Evolutionary conservation across 2,797 vertebrate species (phyloP).

Genomic region (Sebastes hubbsi): DNA sequence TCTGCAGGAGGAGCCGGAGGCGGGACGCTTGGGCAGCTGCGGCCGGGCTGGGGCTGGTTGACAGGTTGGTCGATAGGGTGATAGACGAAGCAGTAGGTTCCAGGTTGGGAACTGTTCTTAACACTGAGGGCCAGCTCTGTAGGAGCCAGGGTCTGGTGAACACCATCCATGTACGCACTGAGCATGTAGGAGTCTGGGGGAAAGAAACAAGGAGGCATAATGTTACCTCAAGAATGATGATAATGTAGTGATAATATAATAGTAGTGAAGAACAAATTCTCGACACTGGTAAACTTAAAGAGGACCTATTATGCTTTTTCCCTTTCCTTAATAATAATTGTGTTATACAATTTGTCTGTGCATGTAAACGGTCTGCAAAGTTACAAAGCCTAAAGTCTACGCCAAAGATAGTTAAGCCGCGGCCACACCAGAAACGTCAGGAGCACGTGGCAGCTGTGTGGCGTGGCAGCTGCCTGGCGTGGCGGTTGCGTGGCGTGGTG

Average conservation of each 20-base stretch:
- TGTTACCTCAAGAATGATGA: neutral
- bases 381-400: no score
- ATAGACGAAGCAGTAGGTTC: conserved; percentile 92
- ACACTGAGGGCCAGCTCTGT: conserved; percentile 88
- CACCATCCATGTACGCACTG: conserved; percentile 56
- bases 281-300: neutral
- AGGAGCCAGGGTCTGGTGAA: conserved; percentile 79
- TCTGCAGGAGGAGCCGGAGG: conserved; percentile 49
- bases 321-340: no score
- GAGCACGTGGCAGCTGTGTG: no score
- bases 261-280: neutral
- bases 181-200: conserved; percentile 62
- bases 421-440: no score
- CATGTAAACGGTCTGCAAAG: neutral
- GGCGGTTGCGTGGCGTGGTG: no score
- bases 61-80: conserved; percentile 66
- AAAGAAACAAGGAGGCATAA: neutral
- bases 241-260: neutral
- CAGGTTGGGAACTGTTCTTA: conserved; percentile 87
- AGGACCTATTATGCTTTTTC: no score
- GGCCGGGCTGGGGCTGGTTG: neutral
- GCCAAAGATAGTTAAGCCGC: no score
- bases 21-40: conserved; percentile 40
- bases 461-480: no score
- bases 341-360: no score